A percentile compares a stretch with the other conserved stretches of the same genome.
phyloP scores from a whole-genome alignment of 2,797 vertebrate species.

The Crypturellus tataupa region DNA sequence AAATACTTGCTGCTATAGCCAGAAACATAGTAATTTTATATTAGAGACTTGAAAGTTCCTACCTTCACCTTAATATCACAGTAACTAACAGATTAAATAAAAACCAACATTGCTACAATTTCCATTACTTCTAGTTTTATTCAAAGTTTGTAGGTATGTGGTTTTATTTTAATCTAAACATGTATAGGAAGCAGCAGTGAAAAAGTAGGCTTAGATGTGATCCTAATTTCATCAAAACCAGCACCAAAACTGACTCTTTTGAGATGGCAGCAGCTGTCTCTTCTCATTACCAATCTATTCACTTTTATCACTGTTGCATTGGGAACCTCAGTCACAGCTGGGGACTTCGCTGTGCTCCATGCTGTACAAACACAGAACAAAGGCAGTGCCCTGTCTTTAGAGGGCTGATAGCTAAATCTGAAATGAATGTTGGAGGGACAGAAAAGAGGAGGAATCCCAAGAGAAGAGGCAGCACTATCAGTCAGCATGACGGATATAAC shows the following conservation, averaged over 20 bases:
- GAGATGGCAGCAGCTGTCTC: constrained; percentile 57
- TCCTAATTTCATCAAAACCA: constrained; percentile 34
- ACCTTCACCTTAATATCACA: background rate
- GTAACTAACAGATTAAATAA: background rate
- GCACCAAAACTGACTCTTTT: constrained; percentile 31
- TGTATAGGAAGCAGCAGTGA: background rate
- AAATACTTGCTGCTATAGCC: background rate
- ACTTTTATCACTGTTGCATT: constrained; percentile 62
- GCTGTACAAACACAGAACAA: constrained; percentile 72
- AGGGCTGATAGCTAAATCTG: constrained; percentile 66
- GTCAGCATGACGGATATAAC: constrained; percentile 61
- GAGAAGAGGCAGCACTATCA: constrained; percentile 65
- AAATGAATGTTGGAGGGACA: constrained; percentile 66
- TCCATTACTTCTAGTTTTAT: background rate
- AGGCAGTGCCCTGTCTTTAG: constrained; percentile 61
- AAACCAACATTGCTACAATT: background rate
- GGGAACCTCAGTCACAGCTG: constrained; percentile 71
- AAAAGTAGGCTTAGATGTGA: constrained; percentile 37
- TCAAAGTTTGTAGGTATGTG: background rate
- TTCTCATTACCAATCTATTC: constrained; percentile 55
- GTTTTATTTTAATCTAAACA: constrained; percentile 49
- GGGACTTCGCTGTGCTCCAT: constrained; percentile 46
- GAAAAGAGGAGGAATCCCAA: constrained; percentile 70
- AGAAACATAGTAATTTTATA: background rate
- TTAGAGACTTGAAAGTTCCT: background rate